Percentiles rank a stretch among this genome's conserved stretches.
Evolutionary conservation across 2,113 vertebrate genomes (phyloP).

Genomic region (Leptosomus discolor): DNA sequence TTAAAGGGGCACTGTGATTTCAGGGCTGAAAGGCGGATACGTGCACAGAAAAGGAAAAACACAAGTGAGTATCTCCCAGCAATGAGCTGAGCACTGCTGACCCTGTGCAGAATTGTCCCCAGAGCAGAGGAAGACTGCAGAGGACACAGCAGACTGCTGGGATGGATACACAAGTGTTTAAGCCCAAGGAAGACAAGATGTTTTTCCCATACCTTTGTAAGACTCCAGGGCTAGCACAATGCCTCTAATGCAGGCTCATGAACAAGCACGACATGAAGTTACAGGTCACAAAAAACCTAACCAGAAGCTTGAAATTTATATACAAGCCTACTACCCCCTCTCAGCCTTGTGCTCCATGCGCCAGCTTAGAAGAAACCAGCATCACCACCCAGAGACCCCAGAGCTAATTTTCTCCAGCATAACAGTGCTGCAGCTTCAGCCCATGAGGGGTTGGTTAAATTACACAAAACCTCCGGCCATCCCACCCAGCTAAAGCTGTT

Average conservation of each 20-base stretch:
- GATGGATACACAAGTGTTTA: fast-evolving
- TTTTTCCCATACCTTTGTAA: not conserved
- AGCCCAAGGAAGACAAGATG: not conserved
- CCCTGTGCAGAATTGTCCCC: fast-evolving
- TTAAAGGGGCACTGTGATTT: not conserved
- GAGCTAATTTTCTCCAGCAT: not conserved
- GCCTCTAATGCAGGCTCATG: not conserved
- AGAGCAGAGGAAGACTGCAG: not conserved
- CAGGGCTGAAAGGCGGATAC: not conserved
- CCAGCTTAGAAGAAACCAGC: not conserved
- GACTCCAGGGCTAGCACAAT: not conserved
- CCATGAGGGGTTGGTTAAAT: not conserved
- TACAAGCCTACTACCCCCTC: fast-evolving
- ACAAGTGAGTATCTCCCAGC: not conserved
- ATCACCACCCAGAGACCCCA: not conserved
- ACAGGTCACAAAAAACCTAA: not conserved
- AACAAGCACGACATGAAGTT: not conserved
- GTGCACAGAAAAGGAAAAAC: not conserved
- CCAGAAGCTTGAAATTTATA: not conserved
- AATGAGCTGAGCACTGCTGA: fast-evolving
- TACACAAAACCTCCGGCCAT: not conserved
- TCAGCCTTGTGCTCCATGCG: not conserved
- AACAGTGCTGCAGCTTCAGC: not conserved
- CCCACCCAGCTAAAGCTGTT: not conserved
- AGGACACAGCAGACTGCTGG: not conserved